Evolutionary conservation across 2,888 invertebrate genomes (phyloP).

Genomic region (Cylindroiulus punctatus): DNA sequence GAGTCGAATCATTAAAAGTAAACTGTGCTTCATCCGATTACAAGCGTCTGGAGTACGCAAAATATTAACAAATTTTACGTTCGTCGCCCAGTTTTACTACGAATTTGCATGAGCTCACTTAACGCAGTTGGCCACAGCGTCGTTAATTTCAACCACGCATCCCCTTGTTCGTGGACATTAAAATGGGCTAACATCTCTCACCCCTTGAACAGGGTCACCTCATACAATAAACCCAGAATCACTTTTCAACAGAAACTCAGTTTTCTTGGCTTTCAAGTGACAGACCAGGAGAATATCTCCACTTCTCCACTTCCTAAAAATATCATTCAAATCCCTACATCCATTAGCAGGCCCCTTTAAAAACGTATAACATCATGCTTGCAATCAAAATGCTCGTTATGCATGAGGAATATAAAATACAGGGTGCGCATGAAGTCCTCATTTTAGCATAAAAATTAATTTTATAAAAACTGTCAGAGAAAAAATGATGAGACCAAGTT

Average conservation of each 20-base stretch:
- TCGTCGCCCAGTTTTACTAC: neutral
- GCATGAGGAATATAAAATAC: neutral
- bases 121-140: constrained; percentile 2
- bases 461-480: too few species aligned
- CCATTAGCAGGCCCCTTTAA: neutral
- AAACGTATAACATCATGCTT: neutral
- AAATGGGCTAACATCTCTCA: neutral
- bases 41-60: neutral
- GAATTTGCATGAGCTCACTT: neutral
- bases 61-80: neutral
- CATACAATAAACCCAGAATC: neutral
- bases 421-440: neutral
- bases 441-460: too few species aligned
- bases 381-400: constrained; percentile 2
- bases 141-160: constrained; percentile 11
- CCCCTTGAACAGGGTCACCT: constrained; percentile 17
- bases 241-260: neutral
- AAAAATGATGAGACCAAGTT: too few species aligned
- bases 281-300: neutral
- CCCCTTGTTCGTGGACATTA: neutral
- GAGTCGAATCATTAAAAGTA: constrained; percentile 12
- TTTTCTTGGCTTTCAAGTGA: neutral
- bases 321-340: constrained; percentile 9
- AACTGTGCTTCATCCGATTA: neutral
- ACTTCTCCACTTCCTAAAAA: neutral